Evolutionary conservation across 2,888 invertebrate genomes (phyloP).

Genomic region (Agrotis exclamationis): DNA sequence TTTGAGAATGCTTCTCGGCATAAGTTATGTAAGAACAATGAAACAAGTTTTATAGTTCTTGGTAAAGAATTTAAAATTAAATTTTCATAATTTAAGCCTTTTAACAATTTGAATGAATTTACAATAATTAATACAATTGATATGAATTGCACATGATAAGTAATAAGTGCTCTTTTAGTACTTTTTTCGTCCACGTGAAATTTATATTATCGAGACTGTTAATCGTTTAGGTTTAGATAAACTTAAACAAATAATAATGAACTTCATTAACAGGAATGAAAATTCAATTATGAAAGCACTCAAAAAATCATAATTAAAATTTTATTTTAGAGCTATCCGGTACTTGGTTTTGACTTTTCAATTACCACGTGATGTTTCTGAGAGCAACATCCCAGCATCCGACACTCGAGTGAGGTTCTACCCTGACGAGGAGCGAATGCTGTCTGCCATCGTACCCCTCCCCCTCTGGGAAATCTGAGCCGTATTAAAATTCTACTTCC

Average conservation of each 20-base stretch:
- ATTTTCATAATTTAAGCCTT: no score
- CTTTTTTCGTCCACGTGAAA: no score
- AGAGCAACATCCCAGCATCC: constrained; percentile 27
- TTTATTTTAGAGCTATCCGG: background rate
- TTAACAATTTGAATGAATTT: no score
- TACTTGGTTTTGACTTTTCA: constrained; percentile 8
- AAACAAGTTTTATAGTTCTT: no score
- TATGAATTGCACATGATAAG: no score
- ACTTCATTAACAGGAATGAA: background rate
- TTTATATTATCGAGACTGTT: no score
- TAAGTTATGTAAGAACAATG: no score
- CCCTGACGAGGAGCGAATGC: constrained; percentile 27
- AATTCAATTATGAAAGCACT: background rate
- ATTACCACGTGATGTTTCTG: constrained; percentile 29
- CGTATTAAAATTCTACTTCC: constrained; percentile 45
- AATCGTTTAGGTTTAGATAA: no score
- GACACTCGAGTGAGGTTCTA: constrained; percentile 14
- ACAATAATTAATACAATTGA: no score
- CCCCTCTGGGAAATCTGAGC: constrained; percentile 50
- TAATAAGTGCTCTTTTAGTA: no score
- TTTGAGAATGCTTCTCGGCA: no score
- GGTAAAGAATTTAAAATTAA: no score
- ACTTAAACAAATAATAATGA: background rate
- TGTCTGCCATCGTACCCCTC: constrained; percentile 23
- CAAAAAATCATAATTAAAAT: constrained; percentile 3